phyloP scores from a whole-genome alignment of 2,113 vertebrate species.

The Passer domesticus region DNA sequence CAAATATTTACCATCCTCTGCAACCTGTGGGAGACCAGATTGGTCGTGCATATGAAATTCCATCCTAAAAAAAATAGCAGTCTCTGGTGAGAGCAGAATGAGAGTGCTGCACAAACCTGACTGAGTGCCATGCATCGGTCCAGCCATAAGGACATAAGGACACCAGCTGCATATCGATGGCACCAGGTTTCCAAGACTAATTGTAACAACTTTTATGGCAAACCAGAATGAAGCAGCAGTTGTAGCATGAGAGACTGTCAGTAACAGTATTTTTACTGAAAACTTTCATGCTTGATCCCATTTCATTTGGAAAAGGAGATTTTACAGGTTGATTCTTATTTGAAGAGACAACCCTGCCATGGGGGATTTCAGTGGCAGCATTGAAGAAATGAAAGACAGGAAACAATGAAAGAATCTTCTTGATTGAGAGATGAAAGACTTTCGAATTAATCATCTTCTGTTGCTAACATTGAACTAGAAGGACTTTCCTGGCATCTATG shows the following conservation, averaged over 20 bases:
- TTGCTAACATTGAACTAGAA: not conserved
- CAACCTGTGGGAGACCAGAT: not conserved
- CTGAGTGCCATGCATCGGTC: fast-evolving
- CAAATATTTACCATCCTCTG: not conserved
- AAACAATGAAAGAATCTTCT: slow-evolving; percentile 16
- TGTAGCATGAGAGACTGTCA: not conserved
- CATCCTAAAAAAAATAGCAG: not conserved
- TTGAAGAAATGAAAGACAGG: slow-evolving; percentile 4
- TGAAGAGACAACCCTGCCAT: slow-evolving; percentile 24
- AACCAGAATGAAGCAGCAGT: not conserved
- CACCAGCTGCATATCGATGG: not conserved
- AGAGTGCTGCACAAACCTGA: not conserved
- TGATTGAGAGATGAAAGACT: slow-evolving; percentile 24
- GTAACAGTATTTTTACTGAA: not conserved
- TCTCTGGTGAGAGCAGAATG: not conserved
- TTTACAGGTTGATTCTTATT: slow-evolving; percentile 6
- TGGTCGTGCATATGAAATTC: not conserved
- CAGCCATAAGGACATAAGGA: not conserved
- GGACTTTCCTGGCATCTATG: not conserved
- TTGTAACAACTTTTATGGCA: not conserved
- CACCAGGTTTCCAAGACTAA: not conserved
- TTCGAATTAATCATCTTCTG: not conserved
- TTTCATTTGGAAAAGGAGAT: slow-evolving; percentile 10
- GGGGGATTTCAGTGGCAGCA: not conserved
- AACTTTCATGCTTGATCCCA: not conserved